Conservation (phyloP, 2,888 invertebrate genomes). For the Drosophila neotestacea region DNA sequence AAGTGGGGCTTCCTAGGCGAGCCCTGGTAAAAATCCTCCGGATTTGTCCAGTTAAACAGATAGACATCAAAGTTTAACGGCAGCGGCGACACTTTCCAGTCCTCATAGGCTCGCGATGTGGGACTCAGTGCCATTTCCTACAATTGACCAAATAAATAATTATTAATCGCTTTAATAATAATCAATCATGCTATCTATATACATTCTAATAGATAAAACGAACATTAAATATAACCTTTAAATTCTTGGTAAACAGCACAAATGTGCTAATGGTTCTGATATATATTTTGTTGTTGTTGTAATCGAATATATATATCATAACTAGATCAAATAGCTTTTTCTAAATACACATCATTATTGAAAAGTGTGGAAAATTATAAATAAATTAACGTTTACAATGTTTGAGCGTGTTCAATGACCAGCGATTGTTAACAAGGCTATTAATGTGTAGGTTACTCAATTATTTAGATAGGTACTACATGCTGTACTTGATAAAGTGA, state of each 20-base stretch:
- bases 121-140: conserved; percentile 89
- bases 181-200: conserved; percentile 1
- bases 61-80: conserved; percentile 89
- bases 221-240: neutral
- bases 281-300: neutral
- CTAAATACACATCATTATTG: neutral
- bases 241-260: no score
- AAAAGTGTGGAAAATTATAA: neutral
- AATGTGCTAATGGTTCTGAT: no score
- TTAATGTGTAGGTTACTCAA: conserved; percentile 2
- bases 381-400: neutral
- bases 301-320: neutral
- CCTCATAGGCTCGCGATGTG: conserved; percentile 87
- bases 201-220: neutral
- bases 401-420: conserved; percentile 1
- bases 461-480: conserved; percentile 5
- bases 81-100: conserved; percentile 90
- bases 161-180: neutral
- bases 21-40: conserved; percentile 87
- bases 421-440: conserved; percentile 3
- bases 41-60: conserved; percentile 93
- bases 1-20: conserved; percentile 87
- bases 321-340: neutral
- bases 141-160: conserved; percentile 32
- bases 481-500: conserved; percentile 9